Conservation (phyloP, 2,113 vertebrate genomes). For the Poeciliopsis turrubarensis region DNA sequence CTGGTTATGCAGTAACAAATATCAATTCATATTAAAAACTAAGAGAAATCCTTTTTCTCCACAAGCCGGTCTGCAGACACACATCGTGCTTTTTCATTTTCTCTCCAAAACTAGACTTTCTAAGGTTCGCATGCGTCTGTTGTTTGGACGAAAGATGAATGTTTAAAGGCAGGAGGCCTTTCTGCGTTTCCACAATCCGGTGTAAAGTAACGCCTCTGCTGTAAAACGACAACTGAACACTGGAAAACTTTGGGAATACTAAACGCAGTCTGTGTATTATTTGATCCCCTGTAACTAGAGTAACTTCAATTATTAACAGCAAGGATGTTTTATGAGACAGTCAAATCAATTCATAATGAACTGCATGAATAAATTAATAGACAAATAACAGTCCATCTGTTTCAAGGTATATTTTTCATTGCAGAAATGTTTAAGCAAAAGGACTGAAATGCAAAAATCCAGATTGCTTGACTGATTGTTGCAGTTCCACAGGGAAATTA, state of each 20-base stretch:
- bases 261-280: constrained; percentile 96
- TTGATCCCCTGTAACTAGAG: constrained; percentile 80
- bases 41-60: constrained; percentile 43
- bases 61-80: constrained; percentile 15
- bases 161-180: constrained; percentile 17
- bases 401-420: constrained; percentile 35
- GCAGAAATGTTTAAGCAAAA: constrained; percentile 40
- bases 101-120: constrained; percentile 48
- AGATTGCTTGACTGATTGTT: neutral
- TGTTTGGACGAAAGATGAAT: constrained; percentile 18
- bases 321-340: constrained; percentile 97
- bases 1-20: constrained; percentile 9
- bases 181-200: constrained; percentile 14
- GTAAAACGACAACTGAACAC: constrained; percentile 70
- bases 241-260: constrained; percentile 86
- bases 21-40: constrained; percentile 31
- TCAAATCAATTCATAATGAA: constrained; percentile 98
- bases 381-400: constrained; percentile 83
- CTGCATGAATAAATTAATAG: constrained; percentile 95
- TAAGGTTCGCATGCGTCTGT: neutral
- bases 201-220: constrained; percentile 32
- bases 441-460: neutral
- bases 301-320: constrained; percentile 92
- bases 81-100: neutral
- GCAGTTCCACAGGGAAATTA: neutral